These are phyloP conservation scores for Caenorhabditis sp. DNA, from an alignment of 2,888 invertebrate genomes.

Conservation along the genomic window DNA sequence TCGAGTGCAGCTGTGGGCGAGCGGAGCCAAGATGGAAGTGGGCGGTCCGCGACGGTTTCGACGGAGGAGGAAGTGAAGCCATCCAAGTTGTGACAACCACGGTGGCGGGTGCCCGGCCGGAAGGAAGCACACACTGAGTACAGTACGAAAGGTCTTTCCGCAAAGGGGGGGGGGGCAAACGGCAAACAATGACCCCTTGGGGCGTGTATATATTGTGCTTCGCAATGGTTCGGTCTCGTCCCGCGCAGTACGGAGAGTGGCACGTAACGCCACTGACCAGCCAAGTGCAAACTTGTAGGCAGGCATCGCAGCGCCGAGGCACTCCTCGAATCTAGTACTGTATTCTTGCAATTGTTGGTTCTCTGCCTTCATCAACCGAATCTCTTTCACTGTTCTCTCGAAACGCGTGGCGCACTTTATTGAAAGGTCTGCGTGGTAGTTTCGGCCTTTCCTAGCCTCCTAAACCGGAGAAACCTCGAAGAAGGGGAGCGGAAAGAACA, in stretches of 20 bases:
- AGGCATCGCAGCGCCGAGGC: conserved; percentile 47
- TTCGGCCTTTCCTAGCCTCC: not conserved
- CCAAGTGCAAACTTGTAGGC: conserved; percentile 63
- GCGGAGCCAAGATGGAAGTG: conserved; percentile 34
- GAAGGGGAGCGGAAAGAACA: not conserved
- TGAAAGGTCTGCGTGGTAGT: not conserved
- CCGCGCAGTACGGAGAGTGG: conserved; percentile 57
- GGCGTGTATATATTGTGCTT: conserved; percentile 57
- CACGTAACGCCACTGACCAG: conserved; percentile 62
- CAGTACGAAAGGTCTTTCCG: conserved; percentile 53
- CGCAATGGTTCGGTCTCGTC: conserved; percentile 34
- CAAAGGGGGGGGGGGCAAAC: conserved; percentile 45
- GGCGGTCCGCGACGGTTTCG: conserved; percentile 21
- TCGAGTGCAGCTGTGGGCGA: conserved; percentile 2
- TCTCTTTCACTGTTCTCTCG: conserved; percentile 22
- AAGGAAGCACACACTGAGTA: conserved; percentile 56
- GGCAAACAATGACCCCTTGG: conserved; percentile 63
- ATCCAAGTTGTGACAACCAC: conserved; percentile 50
- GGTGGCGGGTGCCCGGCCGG: conserved; percentile 51
- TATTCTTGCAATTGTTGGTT: conserved; percentile 46
- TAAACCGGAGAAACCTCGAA: not conserved
- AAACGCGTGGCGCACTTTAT: conserved; percentile 31
- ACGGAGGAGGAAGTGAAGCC: conserved; percentile 44
- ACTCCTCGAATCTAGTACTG: conserved; percentile 47
- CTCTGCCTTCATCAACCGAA: conserved; percentile 38